Base-by-base conservation (phyloP, 2,888 invertebrate species). In the Anthrax anthrax region DNA sequence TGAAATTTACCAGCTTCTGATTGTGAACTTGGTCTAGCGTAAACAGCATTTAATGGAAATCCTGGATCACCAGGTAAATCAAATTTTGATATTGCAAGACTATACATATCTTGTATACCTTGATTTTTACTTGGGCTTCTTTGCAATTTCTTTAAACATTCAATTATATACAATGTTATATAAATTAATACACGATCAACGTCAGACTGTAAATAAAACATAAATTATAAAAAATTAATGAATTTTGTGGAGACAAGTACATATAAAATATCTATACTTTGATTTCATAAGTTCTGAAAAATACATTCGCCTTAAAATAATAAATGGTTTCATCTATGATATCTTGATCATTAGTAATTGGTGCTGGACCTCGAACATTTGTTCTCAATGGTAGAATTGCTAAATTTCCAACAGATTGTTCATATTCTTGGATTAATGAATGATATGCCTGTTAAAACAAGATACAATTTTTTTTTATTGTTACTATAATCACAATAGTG, bases 301-400 rank as follows among this genome's bases (percentile, higher is more conserved):
- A 98, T 1, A 98, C 95, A 72, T 98, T 98, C 1, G 98, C 96
- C 72, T 95, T 97, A 70, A 99, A 99, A 68, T 81, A 98, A 61
- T 86, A 87, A 34, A 99, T 74, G 44, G 96, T 90, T 74, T 98
- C 98, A 69, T 99, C 98, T 56, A 98, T 86, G 52, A 98, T 87
- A 69, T 98, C 98, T 54, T 77, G 74, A 39, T 85, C 84, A 50
- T 72, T 74, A n/a, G 70, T 72, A 44, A 73, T 72, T 12, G 90
- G 88, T 8, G 96, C 95, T 32, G 97, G 97, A 9, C 98, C 98
- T 57, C 95, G 78, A 62, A 80, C 87, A 58, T 84, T 82, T 0
- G 97, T 96, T 54, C 84, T 79, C 44, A 98, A 69, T 10, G 98
- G 95, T 52, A 97, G 69, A 46, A 98, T 67, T 1, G 96, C 96